Evolutionary conservation across 2,888 invertebrate genomes (phyloP).

Genomic region (Eupithecia exiguata): DNA sequence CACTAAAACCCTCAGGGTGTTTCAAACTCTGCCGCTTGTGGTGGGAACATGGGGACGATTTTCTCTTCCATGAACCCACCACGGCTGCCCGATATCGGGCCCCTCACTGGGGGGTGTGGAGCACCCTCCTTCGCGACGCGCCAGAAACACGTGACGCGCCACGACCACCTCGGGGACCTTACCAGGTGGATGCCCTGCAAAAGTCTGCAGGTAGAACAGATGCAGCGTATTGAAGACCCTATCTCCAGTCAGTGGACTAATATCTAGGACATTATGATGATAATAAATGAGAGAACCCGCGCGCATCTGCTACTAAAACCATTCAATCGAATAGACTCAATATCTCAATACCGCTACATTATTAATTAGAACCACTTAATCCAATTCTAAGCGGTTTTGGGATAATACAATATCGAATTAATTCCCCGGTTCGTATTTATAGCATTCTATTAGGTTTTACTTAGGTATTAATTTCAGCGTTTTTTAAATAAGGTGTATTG

Average conservation of each 20-base stretch:
- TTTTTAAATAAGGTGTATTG: not conserved
- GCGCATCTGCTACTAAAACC: not conserved
- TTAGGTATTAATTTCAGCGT: not conserved
- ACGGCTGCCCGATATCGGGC: no score
- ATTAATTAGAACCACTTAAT: slow-evolving; percentile 8
- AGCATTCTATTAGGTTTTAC: not conserved
- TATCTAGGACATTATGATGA: not conserved
- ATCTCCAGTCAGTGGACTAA: not conserved
- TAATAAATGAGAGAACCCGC: not conserved
- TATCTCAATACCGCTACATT: not conserved
- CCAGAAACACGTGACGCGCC: no score
- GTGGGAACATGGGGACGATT: no score
- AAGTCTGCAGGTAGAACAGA: no score
- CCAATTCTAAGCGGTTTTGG: slow-evolving; percentile 7
- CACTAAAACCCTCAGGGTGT: no score
- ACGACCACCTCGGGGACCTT: no score
- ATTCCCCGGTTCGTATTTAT: not conserved
- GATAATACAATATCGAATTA: slow-evolving; percentile 6
- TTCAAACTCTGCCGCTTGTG: no score
- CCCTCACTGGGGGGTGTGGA: no score
- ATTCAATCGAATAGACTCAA: not conserved
- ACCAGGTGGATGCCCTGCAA: no score
- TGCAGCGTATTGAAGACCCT: no score
- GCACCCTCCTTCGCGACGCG: no score
- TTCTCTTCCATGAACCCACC: no score